A percentile compares a stretch with the other conserved stretches of the same genome.
phyloP scores from a whole-genome alignment of 23 tunicate species.

The Botrylloides violaceus region DNA sequence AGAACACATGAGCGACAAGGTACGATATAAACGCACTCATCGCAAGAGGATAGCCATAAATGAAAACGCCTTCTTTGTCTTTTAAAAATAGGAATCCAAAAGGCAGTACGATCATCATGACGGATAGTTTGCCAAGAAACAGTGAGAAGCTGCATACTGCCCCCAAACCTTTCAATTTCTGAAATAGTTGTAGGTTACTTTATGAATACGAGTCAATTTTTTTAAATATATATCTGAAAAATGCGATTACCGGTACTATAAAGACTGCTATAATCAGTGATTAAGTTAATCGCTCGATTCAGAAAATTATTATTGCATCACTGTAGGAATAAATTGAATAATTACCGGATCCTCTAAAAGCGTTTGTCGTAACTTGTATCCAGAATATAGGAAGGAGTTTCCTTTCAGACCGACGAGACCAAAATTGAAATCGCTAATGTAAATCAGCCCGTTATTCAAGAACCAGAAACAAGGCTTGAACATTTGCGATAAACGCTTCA shows the following conservation, averaged over 20 bases:
- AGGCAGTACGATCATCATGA: conserved; percentile 43
- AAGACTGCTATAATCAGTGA: too few relatives aligned
- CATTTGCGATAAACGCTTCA: background rate
- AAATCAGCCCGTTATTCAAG: conserved; percentile 42
- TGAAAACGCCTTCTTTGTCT: conserved; percentile 70
- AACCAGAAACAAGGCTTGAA: conserved; percentile 56
- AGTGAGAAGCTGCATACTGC: conserved; percentile 63
- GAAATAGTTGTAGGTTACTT: too few relatives aligned
- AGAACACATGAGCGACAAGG: conserved; percentile 55
- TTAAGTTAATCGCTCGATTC: too few relatives aligned
- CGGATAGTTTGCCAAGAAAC: conserved; percentile 67
- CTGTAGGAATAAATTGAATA: too few relatives aligned
- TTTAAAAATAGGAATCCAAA: conserved; percentile 63
- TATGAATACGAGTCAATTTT: background rate
- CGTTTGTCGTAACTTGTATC: conserved; percentile 30
- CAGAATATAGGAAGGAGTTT: conserved; percentile 51
- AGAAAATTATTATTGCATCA: too few relatives aligned
- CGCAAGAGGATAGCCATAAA: conserved; percentile 73
- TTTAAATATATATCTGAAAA: background rate
- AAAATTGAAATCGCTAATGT: conserved; percentile 70
- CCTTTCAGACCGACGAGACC: conserved; percentile 66
- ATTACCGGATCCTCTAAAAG: conserved; percentile 36
- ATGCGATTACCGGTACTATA: background rate
- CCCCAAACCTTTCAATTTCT: conserved; percentile 52
- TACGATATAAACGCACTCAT: conserved; percentile 47